Percentiles rank a stretch among this genome's conserved stretches.
Conservation (phyloP, 2,888 invertebrate genomes). For the Papilio elwesi region DNA sequence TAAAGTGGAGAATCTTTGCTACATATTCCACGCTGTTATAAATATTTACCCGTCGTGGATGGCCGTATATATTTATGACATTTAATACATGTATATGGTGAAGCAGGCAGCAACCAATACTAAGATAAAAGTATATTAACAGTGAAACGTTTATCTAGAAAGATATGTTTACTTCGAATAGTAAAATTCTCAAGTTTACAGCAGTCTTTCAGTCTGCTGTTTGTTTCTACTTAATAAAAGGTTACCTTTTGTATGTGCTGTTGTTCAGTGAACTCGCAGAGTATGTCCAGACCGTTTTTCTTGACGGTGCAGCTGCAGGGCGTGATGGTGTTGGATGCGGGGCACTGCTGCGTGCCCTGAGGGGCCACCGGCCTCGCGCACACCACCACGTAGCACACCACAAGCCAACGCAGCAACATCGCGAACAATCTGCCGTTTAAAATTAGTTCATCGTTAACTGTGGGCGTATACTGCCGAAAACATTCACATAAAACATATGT, state of each 20-base stretch:
- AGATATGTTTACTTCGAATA: too few species aligned
- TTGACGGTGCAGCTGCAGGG: constrained; percentile 94
- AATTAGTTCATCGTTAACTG: background rate
- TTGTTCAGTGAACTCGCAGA: constrained; percentile 94
- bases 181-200: too few species aligned
- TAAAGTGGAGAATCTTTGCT: background rate
- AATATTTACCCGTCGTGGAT: background rate
- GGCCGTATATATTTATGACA: background rate
- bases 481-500: too few species aligned
- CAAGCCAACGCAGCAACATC: constrained; percentile 81
- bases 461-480: too few species aligned
- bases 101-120: too few species aligned
- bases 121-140: too few species aligned
- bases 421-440: constrained; percentile 50
- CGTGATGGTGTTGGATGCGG: constrained; percentile 88
- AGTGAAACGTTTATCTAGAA: too few species aligned
- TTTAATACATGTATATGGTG: background rate
- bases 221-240: too few species aligned
- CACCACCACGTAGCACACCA: constrained; percentile 82
- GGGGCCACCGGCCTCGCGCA: constrained; percentile 77
- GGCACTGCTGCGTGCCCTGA: constrained; percentile 88
- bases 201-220: too few species aligned
- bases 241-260: constrained; percentile 87
- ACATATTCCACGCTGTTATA: constrained; percentile 1
- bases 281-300: constrained; percentile 94